Percentiles rank a stretch among this genome's conserved stretches.
Conservation (phyloP, 1,140 invertebrate species). For the Dinoponera quadriceps region DNA sequence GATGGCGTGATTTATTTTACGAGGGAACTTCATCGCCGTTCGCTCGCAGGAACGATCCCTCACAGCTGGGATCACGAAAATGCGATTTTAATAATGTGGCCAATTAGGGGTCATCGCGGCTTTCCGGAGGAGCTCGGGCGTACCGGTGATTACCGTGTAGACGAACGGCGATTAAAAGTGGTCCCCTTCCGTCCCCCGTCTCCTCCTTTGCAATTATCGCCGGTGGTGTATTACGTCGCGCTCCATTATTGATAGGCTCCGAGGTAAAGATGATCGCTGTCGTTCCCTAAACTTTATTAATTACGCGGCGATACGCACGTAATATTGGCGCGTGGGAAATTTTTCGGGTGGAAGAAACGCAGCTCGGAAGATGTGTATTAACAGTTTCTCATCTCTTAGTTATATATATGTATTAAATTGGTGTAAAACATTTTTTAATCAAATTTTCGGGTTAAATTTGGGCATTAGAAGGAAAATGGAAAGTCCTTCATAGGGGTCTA, state of each 20-base stretch:
- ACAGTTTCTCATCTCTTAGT: neutral
- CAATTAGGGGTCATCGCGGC: slow-evolving; percentile 65
- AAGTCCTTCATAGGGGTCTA: no score
- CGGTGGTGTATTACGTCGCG: slow-evolving; percentile 2
- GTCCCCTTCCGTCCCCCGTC: no score
- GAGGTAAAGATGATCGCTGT: neutral
- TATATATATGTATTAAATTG: no score
- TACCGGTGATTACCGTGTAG: slow-evolving; percentile 29
- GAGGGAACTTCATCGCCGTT: slow-evolving; percentile 73
- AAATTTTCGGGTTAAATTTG: no score
- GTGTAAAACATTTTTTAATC: no score
- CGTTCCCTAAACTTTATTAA: neutral
- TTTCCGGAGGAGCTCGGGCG: slow-evolving; percentile 26
- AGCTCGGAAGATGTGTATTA: neutral
- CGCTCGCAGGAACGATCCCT: slow-evolving; percentile 58
- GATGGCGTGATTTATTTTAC: slow-evolving; percentile 75
- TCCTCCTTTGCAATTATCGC: slow-evolving; percentile 21
- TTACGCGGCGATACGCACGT: neutral
- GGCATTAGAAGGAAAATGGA: no score
- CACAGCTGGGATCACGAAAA: slow-evolving; percentile 68
- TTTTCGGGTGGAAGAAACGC: neutral
- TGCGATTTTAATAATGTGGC: slow-evolving; percentile 74
- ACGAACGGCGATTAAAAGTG: slow-evolving; percentile 44
- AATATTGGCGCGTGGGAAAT: neutral
- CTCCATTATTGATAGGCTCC: slow-evolving; percentile 27